A percentile compares a stretch with the other conserved stretches of the same genome.
These are phyloP conservation scores for Stenopsyche tienmushanensis DNA, from an alignment of 1,140 invertebrate species.

Conservation along the genomic window DNA sequence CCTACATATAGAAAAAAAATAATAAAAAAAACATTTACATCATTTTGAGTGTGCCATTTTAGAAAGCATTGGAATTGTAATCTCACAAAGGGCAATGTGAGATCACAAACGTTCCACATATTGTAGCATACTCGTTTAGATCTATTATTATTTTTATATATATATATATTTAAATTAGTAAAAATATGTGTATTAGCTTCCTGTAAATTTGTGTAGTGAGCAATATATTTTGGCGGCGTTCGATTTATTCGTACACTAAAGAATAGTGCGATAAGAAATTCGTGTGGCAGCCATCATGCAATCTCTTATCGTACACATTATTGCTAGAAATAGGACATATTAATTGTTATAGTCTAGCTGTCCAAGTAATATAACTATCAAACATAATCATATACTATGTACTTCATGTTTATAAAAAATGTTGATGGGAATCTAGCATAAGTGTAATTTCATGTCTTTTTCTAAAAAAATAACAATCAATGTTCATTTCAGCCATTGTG, in stretches of 20 bases:
- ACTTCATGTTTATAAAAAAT: not conserved
- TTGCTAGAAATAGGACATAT: too few species aligned
- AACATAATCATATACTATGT: too few species aligned
- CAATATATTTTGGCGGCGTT: constrained; percentile 6
- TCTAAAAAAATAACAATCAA: constrained; percentile 27
- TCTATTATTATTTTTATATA: constrained; percentile 1
- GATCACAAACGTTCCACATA: constrained; percentile 11
- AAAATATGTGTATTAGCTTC: constrained; percentile 3
- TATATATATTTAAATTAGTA: not conserved
- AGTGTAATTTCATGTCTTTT: not conserved
- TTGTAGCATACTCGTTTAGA: not conserved
- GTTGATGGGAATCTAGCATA: too few species aligned
- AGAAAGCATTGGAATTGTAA: not conserved
- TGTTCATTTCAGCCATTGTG: constrained; percentile 42
- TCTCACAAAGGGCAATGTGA: constrained; percentile 39
- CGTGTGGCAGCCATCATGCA: constrained; percentile 37
- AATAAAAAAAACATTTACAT: too few species aligned
- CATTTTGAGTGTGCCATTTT: too few species aligned
- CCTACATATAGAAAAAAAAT: constrained; percentile 36
- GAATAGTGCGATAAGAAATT: constrained; percentile 4
- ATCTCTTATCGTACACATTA: constrained; percentile 1
- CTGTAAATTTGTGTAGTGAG: constrained; percentile 23
- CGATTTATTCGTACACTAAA: not conserved
- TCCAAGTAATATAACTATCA: too few species aligned
- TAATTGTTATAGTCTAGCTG: too few species aligned